Conservation (phyloP, 2,797 vertebrate genomes). For the Neostethus bicornis region DNA sequence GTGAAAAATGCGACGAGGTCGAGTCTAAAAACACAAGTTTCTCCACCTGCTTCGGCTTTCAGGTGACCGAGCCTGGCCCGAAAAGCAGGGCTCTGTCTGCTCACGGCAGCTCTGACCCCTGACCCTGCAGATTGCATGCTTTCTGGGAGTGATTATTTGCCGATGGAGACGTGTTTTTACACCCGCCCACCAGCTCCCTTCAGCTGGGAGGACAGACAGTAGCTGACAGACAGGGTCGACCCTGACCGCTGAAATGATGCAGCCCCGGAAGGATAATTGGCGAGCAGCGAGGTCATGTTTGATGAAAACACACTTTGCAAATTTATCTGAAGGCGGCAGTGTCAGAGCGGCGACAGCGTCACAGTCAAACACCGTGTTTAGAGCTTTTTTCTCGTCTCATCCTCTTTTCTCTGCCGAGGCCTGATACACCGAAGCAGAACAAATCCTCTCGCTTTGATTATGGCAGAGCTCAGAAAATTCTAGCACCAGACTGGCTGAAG, state of each 20-base stretch:
- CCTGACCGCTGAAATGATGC: constrained; percentile 48
- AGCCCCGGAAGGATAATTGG: constrained; percentile 69
- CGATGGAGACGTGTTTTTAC: constrained; percentile 59
- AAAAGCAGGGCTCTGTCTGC: constrained; percentile 45
- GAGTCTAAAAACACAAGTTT: background rate
- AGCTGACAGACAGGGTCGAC: constrained; percentile 64
- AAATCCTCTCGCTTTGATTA: constrained; percentile 46
- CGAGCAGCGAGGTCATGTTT: constrained; percentile 68
- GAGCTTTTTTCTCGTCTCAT: constrained; percentile 34
- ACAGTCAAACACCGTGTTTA: constrained; percentile 60
- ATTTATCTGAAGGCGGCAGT: constrained; percentile 55
- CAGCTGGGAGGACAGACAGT: constrained; percentile 44
- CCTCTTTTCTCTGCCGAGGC: constrained; percentile 25
- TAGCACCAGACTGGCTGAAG: constrained; percentile 7
- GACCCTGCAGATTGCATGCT: constrained; percentile 64
- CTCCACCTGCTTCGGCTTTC: constrained; percentile 39
- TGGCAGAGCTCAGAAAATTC: constrained; percentile 14
- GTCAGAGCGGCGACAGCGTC: constrained; percentile 49
- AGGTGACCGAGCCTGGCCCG: constrained; percentile 26
- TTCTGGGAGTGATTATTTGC: constrained; percentile 64
- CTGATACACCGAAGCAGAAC: constrained; percentile 39
- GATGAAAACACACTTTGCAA: constrained; percentile 71
- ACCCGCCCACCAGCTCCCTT: constrained; percentile 35
- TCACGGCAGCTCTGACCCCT: constrained; percentile 54
- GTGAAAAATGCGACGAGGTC: constrained; percentile 32